These are phyloP conservation scores for Oplegnathus fasciatus DNA, from an alignment of 2,113 vertebrate species.

Conservation along the genomic window DNA sequence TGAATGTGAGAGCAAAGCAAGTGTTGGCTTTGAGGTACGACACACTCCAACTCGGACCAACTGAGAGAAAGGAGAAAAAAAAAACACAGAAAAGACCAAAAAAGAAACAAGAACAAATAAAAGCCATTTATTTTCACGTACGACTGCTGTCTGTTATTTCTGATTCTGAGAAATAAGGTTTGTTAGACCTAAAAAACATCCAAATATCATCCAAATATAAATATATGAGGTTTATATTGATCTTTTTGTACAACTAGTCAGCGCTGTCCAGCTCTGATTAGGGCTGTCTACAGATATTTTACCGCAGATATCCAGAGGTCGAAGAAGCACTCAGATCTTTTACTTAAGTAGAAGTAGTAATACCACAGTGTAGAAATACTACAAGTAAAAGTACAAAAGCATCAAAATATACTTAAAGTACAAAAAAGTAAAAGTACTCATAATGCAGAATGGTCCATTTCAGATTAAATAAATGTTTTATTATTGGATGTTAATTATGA, in stretches of 20 bases:
- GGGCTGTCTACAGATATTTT: too few species aligned
- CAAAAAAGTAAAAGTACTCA: too few species aligned
- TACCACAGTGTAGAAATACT: not conserved
- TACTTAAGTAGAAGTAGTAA: too few species aligned
- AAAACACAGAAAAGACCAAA: constrained; percentile 49
- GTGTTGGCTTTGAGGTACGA: constrained; percentile 39
- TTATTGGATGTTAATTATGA: too few species aligned
- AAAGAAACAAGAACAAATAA: constrained; percentile 56
- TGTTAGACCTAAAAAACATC: not conserved
- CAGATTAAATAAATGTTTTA: too few species aligned
- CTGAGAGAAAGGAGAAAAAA: not conserved
- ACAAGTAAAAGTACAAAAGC: too few species aligned
- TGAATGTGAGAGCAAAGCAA: constrained; percentile 60
- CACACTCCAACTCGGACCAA: constrained; percentile 42
- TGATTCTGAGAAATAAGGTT: not conserved
- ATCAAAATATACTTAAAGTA: too few species aligned
- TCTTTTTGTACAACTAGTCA: not conserved
- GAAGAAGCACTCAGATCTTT: too few species aligned
- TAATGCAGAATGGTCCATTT: too few species aligned
- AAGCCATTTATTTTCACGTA: constrained; percentile 37
- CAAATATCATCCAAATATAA: not conserved
- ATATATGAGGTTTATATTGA: not conserved
- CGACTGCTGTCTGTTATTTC: constrained; percentile 18
- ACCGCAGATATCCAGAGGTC: not conserved
- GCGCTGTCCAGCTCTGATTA: too few species aligned